Evolutionary conservation across 2,888 invertebrate species (phyloP), one percentile per base, ranked within the genome.

Genomic region (Perizoma flavofasciatum): DNA sequence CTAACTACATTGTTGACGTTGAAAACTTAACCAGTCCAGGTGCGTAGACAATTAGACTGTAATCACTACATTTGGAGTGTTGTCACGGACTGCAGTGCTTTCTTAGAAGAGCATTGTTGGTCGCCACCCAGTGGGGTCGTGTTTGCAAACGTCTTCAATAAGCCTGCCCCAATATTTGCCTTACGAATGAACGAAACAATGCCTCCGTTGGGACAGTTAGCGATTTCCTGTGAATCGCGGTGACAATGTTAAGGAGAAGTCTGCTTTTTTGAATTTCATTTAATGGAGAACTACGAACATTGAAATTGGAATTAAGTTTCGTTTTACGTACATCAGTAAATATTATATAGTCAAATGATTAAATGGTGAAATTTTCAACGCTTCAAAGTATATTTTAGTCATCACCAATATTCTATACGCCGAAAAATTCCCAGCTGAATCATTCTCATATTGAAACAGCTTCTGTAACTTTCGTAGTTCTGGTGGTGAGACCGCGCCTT

Each of bases 181-280:
- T 78, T 89, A 79, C 82, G 90, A 87, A 86, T 88, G 88, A 88
- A 88, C 80, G 86, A 91, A 90, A 91, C 91, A 92, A 91, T 84
- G 83, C 85, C 79, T 74, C 80, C 78, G 79, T 76, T 79, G 86
- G 87, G 86, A 88, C 90, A 87, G 88, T 86, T 86, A 84, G 81
- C 83, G 79, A 82, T 86, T 86, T 82, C 85, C 82, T 81, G 80
- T 75, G 74, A 84, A 76, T 76, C 78, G 78, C 74, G 75, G 72
- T 75, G 73, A 81, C 79, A 75, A 74, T 74, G 70, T 82, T 83
- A 85, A 81, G 78, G 81, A 41, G 49, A 57, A 34, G 62, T 61
- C 49, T 66, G 71, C 33, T 35, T 68, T 60, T 0, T 11, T 49
- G 67, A 68, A 60, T 56, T 32, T 53, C 37, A 9, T 33, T 54